phyloP scores from a whole-genome alignment of 2,113 vertebrate genomes.

The Heptranchias perlo region DNA sequence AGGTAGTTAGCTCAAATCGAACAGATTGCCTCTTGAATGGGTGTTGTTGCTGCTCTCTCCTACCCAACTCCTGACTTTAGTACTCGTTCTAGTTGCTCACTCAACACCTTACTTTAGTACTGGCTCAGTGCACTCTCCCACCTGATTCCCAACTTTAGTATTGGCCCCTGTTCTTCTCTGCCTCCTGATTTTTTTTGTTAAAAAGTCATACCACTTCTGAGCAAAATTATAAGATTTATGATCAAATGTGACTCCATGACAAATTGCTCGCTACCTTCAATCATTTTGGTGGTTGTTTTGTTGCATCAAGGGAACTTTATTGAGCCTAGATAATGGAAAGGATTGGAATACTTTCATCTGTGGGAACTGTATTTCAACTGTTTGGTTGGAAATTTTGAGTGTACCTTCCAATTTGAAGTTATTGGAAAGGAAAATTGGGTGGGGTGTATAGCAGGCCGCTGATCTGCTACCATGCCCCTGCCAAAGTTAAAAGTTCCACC shows the following conservation, averaged over 20 bases:
- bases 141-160: not conserved
- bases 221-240: not conserved
- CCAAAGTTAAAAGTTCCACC: not conserved
- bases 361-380: not conserved
- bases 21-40: not conserved
- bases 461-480: no score
- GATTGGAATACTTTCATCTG: not conserved
- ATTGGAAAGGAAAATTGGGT: not conserved
- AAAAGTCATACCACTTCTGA: not conserved
- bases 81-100: no score
- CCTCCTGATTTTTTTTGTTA: not conserved
- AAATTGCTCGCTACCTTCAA: not conserved
- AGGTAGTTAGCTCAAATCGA: not conserved
- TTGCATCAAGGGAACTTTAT: not conserved
- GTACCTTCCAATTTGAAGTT: not conserved
- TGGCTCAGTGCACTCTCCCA: not conserved
- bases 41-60: not conserved
- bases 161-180: not conserved
- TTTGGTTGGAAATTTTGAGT: not conserved
- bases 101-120: not conserved
- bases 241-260: not conserved
- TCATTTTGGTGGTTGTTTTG: not conserved
- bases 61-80: not conserved
- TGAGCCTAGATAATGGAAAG: not conserved
- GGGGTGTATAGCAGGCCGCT: not conserved